Evolutionary conservation across 2,113 vertebrate species (phyloP).

Genomic region (Serinus canaria): DNA sequence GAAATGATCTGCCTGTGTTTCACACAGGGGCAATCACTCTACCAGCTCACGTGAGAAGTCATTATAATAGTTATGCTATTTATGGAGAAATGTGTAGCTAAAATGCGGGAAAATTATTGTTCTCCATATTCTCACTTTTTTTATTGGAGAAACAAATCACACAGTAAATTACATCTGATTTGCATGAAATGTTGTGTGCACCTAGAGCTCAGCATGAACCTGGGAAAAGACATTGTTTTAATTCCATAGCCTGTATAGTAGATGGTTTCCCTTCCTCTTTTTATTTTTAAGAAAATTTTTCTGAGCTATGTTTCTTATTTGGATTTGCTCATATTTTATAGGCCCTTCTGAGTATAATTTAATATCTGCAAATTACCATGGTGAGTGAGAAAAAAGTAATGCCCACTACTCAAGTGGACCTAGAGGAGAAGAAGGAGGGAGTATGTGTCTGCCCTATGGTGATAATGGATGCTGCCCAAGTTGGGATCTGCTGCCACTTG

Average conservation of each 20-base stretch:
- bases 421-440: neutral
- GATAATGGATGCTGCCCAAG: neutral
- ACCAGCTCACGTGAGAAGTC: conserved; percentile 20
- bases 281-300: conserved; percentile 24
- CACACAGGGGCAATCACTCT: conserved; percentile 38
- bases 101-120: conserved; percentile 26
- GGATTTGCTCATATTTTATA: neutral
- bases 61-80: conserved; percentile 64
- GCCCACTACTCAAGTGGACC: neutral
- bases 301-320: conserved; percentile 35
- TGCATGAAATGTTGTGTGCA: conserved; percentile 34
- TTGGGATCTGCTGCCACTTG: neutral
- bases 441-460: neutral
- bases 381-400: conserved; percentile 19
- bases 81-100: conserved; percentile 48
- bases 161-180: conserved; percentile 49
- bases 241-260: conserved; percentile 34
- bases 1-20: conserved; percentile 11
- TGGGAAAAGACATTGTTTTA: conserved; percentile 59
- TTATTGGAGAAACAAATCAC: conserved; percentile 69
- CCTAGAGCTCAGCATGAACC: conserved; percentile 37
- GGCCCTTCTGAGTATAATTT: conserved; percentile 50
- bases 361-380: conserved; percentile 24
- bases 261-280: neutral
- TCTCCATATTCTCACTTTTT: conserved; percentile 1